Evolutionary conservation across 2,113 vertebrate genomes (phyloP).

Genomic region (Tamias sibiricus): DNA sequence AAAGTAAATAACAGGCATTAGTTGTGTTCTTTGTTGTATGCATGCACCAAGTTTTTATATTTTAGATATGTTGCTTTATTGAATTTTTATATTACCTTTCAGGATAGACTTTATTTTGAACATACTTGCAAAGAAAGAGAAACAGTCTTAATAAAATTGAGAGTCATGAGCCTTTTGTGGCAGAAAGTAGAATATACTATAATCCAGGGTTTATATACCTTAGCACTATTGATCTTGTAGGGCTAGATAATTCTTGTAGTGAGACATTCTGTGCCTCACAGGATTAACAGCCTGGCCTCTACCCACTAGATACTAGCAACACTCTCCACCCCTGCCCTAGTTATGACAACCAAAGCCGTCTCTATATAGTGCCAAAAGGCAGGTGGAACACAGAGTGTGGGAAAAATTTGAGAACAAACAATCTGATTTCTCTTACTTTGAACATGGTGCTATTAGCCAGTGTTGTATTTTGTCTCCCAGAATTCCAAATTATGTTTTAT

Average conservation of each 20-base stretch:
- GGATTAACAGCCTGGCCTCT: background rate
- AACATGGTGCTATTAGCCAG: background rate
- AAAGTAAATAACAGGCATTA: background rate
- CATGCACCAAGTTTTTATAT: background rate
- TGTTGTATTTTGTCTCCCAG: background rate
- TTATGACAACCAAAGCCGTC: background rate
- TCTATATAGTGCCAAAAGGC: background rate
- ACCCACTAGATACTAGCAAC: background rate
- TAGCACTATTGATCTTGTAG: background rate
- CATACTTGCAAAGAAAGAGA: background rate
- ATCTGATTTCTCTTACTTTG: background rate
- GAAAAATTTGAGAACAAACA: background rate
- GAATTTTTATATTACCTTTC: background rate
- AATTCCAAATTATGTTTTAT: background rate
- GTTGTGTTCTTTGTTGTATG: background rate
- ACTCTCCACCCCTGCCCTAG: background rate
- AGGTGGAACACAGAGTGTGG: accelerated
- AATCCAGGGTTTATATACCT: background rate
- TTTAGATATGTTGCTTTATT: background rate
- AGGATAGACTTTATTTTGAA: background rate
- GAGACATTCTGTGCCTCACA: accelerated
- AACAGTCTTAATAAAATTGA: background rate
- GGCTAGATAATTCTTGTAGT: background rate
- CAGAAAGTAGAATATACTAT: background rate
- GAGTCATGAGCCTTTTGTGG: background rate